Evolutionary conservation across 2,888 invertebrate genomes (phyloP), one percentile per base, ranked within the genome.

Genomic region (Poecilus cupreus): DNA sequence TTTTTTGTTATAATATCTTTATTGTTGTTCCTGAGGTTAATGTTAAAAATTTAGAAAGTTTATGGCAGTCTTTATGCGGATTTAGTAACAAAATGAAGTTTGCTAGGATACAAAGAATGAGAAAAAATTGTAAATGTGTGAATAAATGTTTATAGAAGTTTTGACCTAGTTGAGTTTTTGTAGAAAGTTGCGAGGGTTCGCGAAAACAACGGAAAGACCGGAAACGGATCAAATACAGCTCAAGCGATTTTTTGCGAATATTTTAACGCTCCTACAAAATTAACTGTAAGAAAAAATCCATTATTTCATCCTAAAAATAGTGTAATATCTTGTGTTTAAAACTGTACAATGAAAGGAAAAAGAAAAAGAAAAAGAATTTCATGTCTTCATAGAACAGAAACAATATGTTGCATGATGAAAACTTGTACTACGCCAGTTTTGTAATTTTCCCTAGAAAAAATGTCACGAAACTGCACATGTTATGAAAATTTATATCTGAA

Each of bases 121-220:
- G 46, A 72, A 72, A 72, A 72, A 72, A 72, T 43, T 43, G 68
- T 22, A 72, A 72, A 72, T 46, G 46, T 46, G 72, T 43, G 72
- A 46, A 72, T 72, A 72, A 72, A 72, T 72, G 46, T 72, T 72
- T 72, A 72, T 72, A 46, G 46, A 72, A 72, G 72, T 72, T 72
- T 72, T 72, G 46, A 43, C 72, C 46, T 46, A 72, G 13, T 72
- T 72, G 46, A 22, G 43, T 68, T 68, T 68, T 68, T 39, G 60
- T 22, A n/a, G 54, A 68, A 57, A 43, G 16, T 68, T 68, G 20
- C 10, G 68, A 22, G 37, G 37, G 32, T n/a, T 6, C 18, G 37
- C 32, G 64, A 64, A 64, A 68, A 68, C 68, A 68, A 18, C 68
- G 37, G 37, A 68, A 68, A 39, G 43, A 18, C n/a, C 68, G 39